Conservation (phyloP, 2,888 invertebrate genomes). For the Mechanitis mazaeus region DNA sequence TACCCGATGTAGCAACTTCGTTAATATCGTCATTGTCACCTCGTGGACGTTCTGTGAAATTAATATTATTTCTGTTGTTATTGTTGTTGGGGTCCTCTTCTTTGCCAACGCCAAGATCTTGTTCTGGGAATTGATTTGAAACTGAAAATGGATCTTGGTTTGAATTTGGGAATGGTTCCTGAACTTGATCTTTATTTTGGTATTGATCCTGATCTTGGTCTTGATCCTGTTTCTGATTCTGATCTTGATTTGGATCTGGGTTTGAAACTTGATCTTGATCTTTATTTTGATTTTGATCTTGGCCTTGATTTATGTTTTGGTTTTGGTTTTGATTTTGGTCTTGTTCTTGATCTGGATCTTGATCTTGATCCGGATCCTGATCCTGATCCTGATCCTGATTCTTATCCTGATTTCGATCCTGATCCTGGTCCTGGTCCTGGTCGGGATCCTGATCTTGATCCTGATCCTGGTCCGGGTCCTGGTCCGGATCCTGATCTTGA, state of each 20-base stretch:
- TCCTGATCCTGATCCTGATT: not conserved
- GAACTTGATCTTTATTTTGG: not conserved
- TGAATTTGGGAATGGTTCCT: too few species aligned
- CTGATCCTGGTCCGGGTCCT: conserved; percentile 9
- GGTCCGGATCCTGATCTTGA: conserved; percentile 1
- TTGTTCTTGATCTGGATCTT: not conserved
- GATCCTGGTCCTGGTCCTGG: conserved; percentile 4
- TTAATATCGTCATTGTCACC: not conserved
- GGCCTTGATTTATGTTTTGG: not conserved
- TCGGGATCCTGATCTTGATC: not conserved
- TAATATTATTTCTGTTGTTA: not conserved
- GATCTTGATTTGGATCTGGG: not conserved
- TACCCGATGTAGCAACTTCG: conserved; percentile 1
- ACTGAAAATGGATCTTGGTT: not conserved
- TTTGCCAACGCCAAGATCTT: not conserved
- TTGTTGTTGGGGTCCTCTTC: not conserved
- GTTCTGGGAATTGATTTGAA: not conserved
- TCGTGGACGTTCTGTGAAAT: not conserved
- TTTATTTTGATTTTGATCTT: not conserved
- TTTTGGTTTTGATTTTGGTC: not conserved
- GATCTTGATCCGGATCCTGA: not conserved
- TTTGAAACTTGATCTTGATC: not conserved
- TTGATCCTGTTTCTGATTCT: not conserved
- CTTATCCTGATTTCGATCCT: not conserved
- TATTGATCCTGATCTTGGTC: not conserved